These are phyloP conservation scores for Xanthia togata DNA, from an alignment of 2,888 invertebrate genomes.

Conservation along the genomic window DNA sequence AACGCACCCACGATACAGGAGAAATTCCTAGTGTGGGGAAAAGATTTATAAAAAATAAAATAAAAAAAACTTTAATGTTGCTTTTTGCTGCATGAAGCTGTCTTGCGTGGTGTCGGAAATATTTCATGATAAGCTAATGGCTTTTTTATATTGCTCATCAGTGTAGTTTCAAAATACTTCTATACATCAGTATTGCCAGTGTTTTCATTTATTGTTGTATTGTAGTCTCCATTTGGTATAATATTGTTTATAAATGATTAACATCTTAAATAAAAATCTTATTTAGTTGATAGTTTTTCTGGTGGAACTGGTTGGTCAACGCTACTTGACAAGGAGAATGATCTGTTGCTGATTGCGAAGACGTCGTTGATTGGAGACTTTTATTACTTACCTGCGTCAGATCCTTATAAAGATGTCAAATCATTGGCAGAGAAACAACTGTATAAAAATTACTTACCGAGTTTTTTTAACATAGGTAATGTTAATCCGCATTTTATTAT, in stretches of 20 bases:
- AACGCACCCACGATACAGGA: too few relatives aligned
- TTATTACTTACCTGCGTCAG: background rate
- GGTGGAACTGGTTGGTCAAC: conserved; percentile 63
- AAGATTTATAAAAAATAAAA: too few relatives aligned
- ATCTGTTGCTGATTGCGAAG: conserved; percentile 51
- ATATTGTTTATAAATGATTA: background rate
- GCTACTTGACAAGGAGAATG: conserved; percentile 51
- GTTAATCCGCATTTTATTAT: background rate
- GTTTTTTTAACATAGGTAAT: conserved; percentile 37
- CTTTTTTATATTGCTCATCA: too few relatives aligned
- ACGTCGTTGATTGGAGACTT: conserved; percentile 44
- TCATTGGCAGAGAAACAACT: background rate
- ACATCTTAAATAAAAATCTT: background rate
- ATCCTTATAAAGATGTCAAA: background rate
- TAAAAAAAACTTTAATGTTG: too few relatives aligned
- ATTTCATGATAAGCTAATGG: too few relatives aligned
- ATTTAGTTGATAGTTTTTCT: conserved; percentile 33
- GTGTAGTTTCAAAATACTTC: too few relatives aligned
- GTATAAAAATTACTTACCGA: accelerated
- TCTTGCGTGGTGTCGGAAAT: too few relatives aligned
- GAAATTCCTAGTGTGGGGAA: too few relatives aligned
- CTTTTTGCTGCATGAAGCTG: too few relatives aligned
- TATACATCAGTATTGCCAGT: too few relatives aligned
- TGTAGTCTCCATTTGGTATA: too few relatives aligned
- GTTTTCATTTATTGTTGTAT: too few relatives aligned